Base-by-base conservation (phyloP, 2,888 invertebrate genomes). In the Drepana falcataria region DNA sequence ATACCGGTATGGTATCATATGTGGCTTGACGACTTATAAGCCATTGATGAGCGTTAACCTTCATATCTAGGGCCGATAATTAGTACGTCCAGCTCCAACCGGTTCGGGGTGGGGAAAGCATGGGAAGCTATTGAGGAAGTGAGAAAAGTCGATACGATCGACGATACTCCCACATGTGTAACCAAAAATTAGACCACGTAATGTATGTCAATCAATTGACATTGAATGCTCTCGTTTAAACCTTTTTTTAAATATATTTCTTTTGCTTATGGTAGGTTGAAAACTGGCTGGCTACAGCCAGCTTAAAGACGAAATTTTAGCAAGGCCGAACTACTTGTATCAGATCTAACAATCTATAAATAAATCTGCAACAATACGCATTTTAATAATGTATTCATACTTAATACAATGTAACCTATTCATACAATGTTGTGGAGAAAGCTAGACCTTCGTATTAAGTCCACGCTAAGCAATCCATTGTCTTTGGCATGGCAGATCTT, bases 71-170 rank as follows among this genome's bases (percentile, higher is more conserved):
- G 40, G 40, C 34, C 51, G 40, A 40, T 55, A 53, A 60, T 59
- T 55, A 59, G 53, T 57, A 35, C 51, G 49, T 35, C 52, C 3
- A 40, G 56, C 48, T 49, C 9, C 49, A 58, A 61, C 61, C 61
- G 60, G 61, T 64, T 51, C 5, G 21, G 48, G 5, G 47, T 55
- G 59, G 60, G 21, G 63, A 68, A 68, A 66, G 65, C 60, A 55
- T 66, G 66, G 63, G 66, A 68, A 68, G 64, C 55, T 53, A 51
- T 51, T 55, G 53, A 61, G 64, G 60, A 66, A 63, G 59, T 49
- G 55, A 54, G 65, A 60, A 59, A 67, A 65, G 48, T 59, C 53
- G 54, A 56, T 56, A 57, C 56, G 35, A 41, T 55, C 49, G 59
- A 59, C 60, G 57, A 33, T 34, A 48, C 2, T 48, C 2, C n/a